Base-by-base conservation (phyloP, 2,797 vertebrate genomes). In the Pelochelys cantorii region DNA sequence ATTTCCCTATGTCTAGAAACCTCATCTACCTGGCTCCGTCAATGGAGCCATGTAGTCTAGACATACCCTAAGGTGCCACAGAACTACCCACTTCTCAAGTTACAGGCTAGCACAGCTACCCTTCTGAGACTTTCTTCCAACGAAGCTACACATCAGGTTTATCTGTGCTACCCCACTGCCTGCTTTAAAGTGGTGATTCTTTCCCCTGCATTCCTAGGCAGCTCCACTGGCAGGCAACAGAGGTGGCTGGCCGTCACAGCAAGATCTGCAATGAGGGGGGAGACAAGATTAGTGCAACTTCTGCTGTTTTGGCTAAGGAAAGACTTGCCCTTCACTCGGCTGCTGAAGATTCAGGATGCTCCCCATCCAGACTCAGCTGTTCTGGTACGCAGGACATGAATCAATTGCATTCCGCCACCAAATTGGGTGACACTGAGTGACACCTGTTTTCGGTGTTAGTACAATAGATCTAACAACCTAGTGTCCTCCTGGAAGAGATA, bases 41-140 rank as follows among this genome's bases (percentile, higher is more conserved):
- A n/a, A n/a, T n/a, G n/a, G n/a, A n/a, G n/a, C n/a, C n/a, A n/a
- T n/a, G n/a, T n/a, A n/a, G n/a, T n/a, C n/a, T n/a, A n/a, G n/a
- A n/a, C n/a, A n/a, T n/a, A n/a, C n/a, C n/a, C n/a, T n/a, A n/a
- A 48, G 42, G 42, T 48, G 42, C 42, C 42, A 48, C 42, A 48
- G 42, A 48, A 48, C 42, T 7, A 48, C 42, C 42, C 42, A 48
- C 8, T 48, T 48, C 42, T 48, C 42, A 48, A 48, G 42, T 8
- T 8, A 48, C 42, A 48, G 42, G 42, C 42, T 48, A 48, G 8
- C 42, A 48, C 42, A 48, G 42, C 42, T 8, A 48, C 42, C 42
- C 42, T 48, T 48, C 42, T 48, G 42, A 48, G 42, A 48, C 42
- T 48, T 17, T 93, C 31, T 94, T 94, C 91, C 90, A 96, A 91